Evolutionary conservation across 2,888 invertebrate genomes (phyloP).

Genomic region (Acronicta leporina): DNA sequence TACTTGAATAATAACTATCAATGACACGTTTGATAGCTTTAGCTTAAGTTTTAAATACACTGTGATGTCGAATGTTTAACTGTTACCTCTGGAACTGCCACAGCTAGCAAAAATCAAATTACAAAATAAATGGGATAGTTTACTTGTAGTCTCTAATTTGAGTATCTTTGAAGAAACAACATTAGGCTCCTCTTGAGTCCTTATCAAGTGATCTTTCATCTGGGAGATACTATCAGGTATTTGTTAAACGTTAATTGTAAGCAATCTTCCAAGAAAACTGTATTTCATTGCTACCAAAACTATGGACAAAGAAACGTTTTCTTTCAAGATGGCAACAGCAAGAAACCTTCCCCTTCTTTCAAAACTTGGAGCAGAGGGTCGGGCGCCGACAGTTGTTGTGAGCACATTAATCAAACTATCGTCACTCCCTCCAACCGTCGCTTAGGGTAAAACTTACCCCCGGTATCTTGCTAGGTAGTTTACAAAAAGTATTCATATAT

Average conservation of each 20-base stretch:
- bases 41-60: neutral
- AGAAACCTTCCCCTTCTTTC: constrained; percentile 14
- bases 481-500: neutral
- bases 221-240: neutral
- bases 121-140: no score
- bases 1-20: constrained; percentile 9
- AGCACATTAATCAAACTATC: constrained; percentile 49
- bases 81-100: no score
- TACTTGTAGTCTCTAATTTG: no score
- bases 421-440: constrained; percentile 39
- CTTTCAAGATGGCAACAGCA: constrained; percentile 1
- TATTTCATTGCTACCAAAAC: constrained; percentile 4
- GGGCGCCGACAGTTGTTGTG: constrained; percentile 22
- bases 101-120: no score
- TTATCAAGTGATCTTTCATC: no score
- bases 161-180: neutral
- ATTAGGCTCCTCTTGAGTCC: neutral
- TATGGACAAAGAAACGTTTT: constrained; percentile 3
- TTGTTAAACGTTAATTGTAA: neutral
- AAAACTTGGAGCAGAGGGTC: constrained; percentile 27
- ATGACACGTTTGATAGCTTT: neutral
- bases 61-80: no score
- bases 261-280: constrained; percentile 1
- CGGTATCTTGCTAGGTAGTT: neutral
- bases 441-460: constrained; percentile 22